Evolutionary conservation across 1,140 invertebrate species (phyloP), one percentile per base, ranked within the genome.

Genomic region (Leptonema lineaticorne): DNA sequence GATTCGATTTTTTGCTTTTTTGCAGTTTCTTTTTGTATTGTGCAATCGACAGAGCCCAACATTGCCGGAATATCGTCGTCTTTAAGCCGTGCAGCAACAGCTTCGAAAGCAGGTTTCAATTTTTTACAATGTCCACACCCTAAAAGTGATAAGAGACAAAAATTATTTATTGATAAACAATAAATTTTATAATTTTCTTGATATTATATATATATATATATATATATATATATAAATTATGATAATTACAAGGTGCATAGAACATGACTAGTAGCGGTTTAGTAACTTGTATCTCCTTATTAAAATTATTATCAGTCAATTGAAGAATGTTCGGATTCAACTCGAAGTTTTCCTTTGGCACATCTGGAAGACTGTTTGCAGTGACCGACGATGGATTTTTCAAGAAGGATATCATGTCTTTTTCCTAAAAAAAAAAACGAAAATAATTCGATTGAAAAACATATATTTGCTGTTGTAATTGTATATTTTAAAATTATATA

Each of bases 121-220:
- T 84, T 85, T 74, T 90, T 91, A 75, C 90, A 92, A 76, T 91
- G 88, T 6, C 89, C 89, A 82, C 90, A 92, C 89, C 89, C 88
- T 90, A 72, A 41, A 75, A 75, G 70, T 62, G 59, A 73, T n/a
- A n/a, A 68, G 63, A 37, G 45, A 11, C 16, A 57, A 45, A 7
- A 45, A 53, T 11, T 24, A 20, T 72, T 41, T 4, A n/a, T n/a
- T n/a, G 11, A 37, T 26, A 67, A 0, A 29, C 37, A 48, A 45
- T 62, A 41, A 18, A 37, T 41, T 37, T 14, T 5, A 57, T 9
- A 16, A 2, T 3, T 0, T 60, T 18, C n/a, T 27, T 33, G 22
- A 3, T 41, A 27, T 57, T 1, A 27, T 60, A 6, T 29, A 56
- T 7, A 5, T 8, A 7, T 50, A 48, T 48, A 3, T n/a, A 48